Evolutionary conservation across 2,113 vertebrate genomes (phyloP).

Genomic region (Phalacrocorax carbo): DNA sequence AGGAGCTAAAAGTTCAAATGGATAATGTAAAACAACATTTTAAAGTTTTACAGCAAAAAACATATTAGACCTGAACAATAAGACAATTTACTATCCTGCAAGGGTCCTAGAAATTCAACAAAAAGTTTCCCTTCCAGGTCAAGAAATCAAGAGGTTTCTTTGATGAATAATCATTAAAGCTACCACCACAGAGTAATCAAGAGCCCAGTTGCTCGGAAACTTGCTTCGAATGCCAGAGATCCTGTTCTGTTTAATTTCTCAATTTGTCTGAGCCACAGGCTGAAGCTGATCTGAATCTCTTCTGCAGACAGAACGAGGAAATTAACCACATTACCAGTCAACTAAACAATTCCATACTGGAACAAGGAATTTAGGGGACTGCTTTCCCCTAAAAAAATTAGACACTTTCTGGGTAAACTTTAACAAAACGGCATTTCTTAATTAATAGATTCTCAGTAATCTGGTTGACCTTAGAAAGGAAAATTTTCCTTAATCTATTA

Average conservation of each 20-base stretch:
- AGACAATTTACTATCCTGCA: background rate
- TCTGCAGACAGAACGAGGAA: background rate
- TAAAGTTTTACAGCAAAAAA: background rate
- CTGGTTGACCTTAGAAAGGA: background rate
- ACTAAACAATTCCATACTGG: background rate
- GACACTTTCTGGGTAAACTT: background rate
- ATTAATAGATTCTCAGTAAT: background rate
- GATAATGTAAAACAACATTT: background rate
- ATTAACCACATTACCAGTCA: background rate
- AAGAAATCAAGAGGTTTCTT: background rate
- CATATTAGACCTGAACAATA: background rate
- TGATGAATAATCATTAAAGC: background rate
- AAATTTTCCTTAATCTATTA: background rate
- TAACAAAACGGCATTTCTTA: background rate
- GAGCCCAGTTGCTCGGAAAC: background rate
- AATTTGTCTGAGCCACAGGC: background rate
- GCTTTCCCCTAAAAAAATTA: background rate
- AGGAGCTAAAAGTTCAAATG: background rate
- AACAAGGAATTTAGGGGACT: background rate
- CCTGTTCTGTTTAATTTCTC: background rate
- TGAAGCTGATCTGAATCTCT: background rate
- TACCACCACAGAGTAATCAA: background rate
- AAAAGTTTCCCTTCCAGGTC: background rate
- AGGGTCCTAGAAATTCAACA: background rate
- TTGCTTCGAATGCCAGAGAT: background rate